phyloP scores from a whole-genome alignment of 2,888 invertebrate genomes.

The Perdita meconis region DNA sequence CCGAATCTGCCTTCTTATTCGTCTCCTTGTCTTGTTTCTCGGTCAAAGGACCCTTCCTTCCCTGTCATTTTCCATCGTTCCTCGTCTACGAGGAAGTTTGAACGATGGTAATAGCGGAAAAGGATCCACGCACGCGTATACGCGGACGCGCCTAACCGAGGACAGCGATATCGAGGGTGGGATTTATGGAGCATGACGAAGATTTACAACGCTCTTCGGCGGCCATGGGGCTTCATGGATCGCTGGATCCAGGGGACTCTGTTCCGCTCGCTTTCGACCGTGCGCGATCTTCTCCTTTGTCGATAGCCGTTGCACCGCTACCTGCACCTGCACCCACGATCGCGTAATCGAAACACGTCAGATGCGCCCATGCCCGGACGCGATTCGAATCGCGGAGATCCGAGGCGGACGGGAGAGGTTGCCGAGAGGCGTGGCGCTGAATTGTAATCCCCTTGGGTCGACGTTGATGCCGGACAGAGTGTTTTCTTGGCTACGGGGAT shows the following conservation, averaged over 20 bases:
- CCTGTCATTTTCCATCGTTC: background rate
- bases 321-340: constrained; percentile 65
- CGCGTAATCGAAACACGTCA: constrained; percentile 58
- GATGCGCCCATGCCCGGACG: constrained; percentile 42
- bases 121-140: constrained; percentile 49
- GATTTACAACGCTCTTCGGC: constrained; percentile 73
- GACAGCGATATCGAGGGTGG: constrained; percentile 69
- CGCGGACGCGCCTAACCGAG: constrained; percentile 51
- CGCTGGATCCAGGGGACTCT: constrained; percentile 69
- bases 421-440: constrained; percentile 13
- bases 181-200: constrained; percentile 76
- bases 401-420: constrained; percentile 30
- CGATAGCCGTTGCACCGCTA: constrained; percentile 29
- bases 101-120: constrained; percentile 62
- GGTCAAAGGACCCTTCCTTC: constrained; percentile 20
- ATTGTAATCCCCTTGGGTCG: constrained; percentile 11
- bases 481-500: too few species aligned
- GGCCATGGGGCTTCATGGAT: constrained; percentile 73
- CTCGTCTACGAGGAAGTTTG: constrained; percentile 28
- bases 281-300: constrained; percentile 57
- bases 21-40: constrained; percentile 54
- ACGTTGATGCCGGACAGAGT: too few species aligned
- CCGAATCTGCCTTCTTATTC: constrained; percentile 54
- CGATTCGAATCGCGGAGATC: constrained; percentile 16
- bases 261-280: constrained; percentile 68